Percentiles rank a stretch among this genome's conserved stretches.
These are phyloP conservation scores for Manis crassicaudata DNA, from an alignment of 2,797 vertebrate genomes.

Conservation along the genomic window DNA sequence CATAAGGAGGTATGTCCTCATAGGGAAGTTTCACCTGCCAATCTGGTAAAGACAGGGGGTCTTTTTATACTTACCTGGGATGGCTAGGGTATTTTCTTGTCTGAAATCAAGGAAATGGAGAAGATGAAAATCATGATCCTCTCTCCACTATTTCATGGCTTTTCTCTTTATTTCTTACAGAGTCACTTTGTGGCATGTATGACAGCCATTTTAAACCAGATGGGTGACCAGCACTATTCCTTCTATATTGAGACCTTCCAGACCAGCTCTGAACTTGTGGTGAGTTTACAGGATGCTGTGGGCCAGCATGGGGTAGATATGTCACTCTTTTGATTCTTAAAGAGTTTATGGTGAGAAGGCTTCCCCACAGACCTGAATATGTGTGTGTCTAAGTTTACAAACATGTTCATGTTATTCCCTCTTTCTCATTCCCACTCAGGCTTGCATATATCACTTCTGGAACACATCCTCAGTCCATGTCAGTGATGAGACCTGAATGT, in stretches of 20 bases:
- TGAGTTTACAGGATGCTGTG: constrained; percentile 82
- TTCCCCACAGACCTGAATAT: neutral
- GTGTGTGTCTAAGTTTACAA: neutral
- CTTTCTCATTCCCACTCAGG: neutral
- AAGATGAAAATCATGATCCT: neutral
- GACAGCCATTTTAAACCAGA: constrained; percentile 97
- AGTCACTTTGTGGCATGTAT: constrained; percentile 97
- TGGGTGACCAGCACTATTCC: constrained; percentile 94
- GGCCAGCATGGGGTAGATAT: accelerated
- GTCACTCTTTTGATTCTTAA: neutral
- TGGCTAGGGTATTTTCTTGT: neutral
- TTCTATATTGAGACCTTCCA: constrained; percentile 95
- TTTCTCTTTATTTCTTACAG: constrained; percentile 84
- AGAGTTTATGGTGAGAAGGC: neutral
- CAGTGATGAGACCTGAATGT: neutral
- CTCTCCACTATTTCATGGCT: neutral
- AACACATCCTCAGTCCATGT: neutral
- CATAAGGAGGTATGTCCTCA: neutral
- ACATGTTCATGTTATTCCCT: no score
- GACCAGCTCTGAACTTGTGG: constrained; percentile 93
- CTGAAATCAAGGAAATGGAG: neutral
- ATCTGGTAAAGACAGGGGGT: neutral
- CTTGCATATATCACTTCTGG: neutral
- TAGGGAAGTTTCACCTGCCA: neutral
- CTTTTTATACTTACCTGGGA: neutral